Evolutionary conservation across 2,113 vertebrate species (phyloP).

Genomic region (Boulengeromyrus knoepffleri): DNA sequence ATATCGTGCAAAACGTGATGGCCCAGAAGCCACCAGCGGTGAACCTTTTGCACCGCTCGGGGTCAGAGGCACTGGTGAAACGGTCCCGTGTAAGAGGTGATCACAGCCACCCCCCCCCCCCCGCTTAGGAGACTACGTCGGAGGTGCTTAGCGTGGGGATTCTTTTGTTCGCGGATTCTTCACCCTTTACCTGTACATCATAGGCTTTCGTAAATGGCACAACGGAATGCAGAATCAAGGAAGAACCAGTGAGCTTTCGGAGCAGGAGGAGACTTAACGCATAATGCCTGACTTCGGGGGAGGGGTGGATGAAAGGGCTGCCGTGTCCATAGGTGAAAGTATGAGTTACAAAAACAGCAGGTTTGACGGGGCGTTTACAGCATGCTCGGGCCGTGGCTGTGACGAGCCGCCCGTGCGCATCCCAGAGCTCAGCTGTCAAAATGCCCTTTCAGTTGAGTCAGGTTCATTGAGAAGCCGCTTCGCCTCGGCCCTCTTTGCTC

Average conservation of each 20-base stretch:
- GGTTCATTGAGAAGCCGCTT: conserved; percentile 24
- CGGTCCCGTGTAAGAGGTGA: neutral
- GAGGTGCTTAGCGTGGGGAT: conserved; percentile 33
- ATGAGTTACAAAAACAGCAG: conserved; percentile 31
- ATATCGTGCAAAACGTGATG: neutral
- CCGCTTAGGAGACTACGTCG: conserved; percentile 24
- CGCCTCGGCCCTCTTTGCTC: conserved; percentile 23
- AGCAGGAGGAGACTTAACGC: conserved; percentile 41
- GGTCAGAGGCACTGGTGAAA: neutral
- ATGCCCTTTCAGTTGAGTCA: conserved; percentile 33
- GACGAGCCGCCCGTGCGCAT: conserved; percentile 40
- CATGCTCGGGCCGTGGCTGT: conserved; percentile 37
- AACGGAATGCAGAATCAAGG: conserved; percentile 50
- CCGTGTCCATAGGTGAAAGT: conserved; percentile 41
- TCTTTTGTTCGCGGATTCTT: conserved; percentile 44
- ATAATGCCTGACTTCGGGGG: conserved; percentile 39
- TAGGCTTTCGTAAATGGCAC: conserved; percentile 50
- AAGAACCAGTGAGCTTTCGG: conserved; percentile 55
- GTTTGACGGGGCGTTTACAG: conserved; percentile 31
- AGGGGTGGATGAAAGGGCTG: conserved; percentile 27
- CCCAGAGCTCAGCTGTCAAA: conserved; percentile 29
- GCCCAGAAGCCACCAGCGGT: neutral
- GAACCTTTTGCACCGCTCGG: neutral
- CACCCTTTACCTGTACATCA: conserved; percentile 44
- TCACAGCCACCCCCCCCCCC: neutral